Conservation (phyloP, 1,140 invertebrate species). For the Cryptotermes secundus region DNA sequence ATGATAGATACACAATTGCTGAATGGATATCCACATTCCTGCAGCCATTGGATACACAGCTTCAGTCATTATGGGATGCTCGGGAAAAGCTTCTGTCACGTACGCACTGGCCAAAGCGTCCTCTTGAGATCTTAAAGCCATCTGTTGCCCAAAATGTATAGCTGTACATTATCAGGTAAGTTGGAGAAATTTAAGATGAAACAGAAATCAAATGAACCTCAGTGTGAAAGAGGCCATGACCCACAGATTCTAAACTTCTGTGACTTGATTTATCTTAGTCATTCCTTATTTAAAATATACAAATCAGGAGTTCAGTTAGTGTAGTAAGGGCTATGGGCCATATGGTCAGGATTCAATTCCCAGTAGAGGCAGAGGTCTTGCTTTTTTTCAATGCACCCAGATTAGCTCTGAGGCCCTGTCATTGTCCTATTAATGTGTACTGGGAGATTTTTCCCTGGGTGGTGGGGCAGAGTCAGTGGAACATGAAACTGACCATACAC, state of each 20-base stretch:
- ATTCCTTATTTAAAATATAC: too few species aligned
- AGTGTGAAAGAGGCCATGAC: too few species aligned
- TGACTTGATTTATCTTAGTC: not conserved
- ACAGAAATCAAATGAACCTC: not conserved
- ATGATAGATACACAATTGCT: slow-evolving; percentile 48
- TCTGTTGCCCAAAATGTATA: not conserved
- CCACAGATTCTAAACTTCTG: not conserved
- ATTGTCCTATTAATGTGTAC: too few species aligned
- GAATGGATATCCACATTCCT: slow-evolving; percentile 53
- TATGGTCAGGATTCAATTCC: too few species aligned
- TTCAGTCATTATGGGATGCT: slow-evolving; percentile 47
- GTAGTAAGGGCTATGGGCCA: too few species aligned
- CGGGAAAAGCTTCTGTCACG: slow-evolving; percentile 42
- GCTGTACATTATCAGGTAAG: not conserved
- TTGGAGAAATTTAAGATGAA: not conserved
- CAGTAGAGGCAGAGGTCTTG: too few species aligned
- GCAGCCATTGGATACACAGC: slow-evolving; percentile 49
- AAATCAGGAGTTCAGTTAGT: too few species aligned
- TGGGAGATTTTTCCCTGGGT: too few species aligned
- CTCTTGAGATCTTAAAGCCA: slow-evolving; percentile 10
- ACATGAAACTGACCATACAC: too few species aligned
- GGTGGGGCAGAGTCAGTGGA: too few species aligned
- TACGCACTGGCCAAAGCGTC: slow-evolving; percentile 29
- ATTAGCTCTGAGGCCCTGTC: too few species aligned
- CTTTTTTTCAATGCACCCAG: too few species aligned